Evolutionary conservation across 2,888 invertebrate genomes (phyloP).

Genomic region (Hyppa rectilinea): DNA sequence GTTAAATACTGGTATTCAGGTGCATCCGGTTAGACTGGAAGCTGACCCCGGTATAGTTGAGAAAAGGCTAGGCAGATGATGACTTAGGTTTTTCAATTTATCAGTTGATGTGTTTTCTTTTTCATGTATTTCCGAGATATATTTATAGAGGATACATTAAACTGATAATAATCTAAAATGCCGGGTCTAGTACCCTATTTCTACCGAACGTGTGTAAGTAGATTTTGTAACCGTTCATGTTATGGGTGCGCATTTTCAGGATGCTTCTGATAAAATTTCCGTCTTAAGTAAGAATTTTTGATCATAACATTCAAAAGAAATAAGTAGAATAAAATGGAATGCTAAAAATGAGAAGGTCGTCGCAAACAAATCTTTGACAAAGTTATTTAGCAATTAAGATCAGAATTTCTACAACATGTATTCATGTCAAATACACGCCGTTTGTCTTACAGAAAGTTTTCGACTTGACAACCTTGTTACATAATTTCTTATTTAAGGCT

Average conservation of each 20-base stretch:
- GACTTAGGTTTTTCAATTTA: no score
- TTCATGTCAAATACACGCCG: slow-evolving; percentile 5
- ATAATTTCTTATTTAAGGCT: slow-evolving; percentile 20
- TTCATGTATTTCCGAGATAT: slow-evolving; percentile 1
- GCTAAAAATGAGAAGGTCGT: background rate
- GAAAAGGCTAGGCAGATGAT: no score
- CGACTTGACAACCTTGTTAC: slow-evolving; percentile 22
- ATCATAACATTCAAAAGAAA: slow-evolving; percentile 3
- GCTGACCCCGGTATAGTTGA: no score
- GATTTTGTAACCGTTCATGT: slow-evolving; percentile 26
- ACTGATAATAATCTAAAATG: slow-evolving; percentile 47
- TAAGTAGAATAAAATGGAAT: background rate
- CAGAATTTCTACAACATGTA: slow-evolving; percentile 24
- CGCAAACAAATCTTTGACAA: slow-evolving; percentile 7
- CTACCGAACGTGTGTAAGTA: slow-evolving; percentile 33
- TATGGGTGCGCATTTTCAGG: slow-evolving; percentile 15
- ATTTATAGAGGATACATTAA: slow-evolving; percentile 3
- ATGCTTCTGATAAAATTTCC: slow-evolving; percentile 31
- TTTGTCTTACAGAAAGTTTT: slow-evolving; percentile 24
- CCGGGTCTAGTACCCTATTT: slow-evolving; percentile 25
- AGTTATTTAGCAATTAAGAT: slow-evolving; percentile 32
- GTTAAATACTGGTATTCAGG: no score
- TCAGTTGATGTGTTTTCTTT: background rate
- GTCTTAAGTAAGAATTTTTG: slow-evolving; percentile 3
- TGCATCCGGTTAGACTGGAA: no score